Conservation (phyloP, 1,140 invertebrate genomes). For the Gonatopus flavifemur region DNA sequence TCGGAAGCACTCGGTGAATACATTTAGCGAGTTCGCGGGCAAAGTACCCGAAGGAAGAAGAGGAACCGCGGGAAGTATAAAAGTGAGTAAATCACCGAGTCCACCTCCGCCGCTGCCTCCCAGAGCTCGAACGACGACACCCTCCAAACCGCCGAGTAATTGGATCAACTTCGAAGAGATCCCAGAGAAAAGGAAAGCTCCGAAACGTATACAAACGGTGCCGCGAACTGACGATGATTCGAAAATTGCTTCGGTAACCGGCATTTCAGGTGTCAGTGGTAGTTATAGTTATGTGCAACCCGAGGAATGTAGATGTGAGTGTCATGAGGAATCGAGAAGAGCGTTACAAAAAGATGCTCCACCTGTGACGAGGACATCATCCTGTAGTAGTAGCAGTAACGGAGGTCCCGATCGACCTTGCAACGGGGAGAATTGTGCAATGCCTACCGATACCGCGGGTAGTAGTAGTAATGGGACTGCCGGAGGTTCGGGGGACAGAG, state of each 20-base stretch:
- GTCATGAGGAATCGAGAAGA: constrained; percentile 65
- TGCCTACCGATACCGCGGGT: constrained; percentile 20
- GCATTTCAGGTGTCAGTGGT: constrained; percentile 3
- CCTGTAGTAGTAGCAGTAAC: constrained; percentile 31
- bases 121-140: too few species aligned
- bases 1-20: constrained; percentile 40
- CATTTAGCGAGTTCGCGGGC: constrained; percentile 51
- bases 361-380: constrained; percentile 15
- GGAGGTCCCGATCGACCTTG: constrained; percentile 28
- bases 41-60: constrained; percentile 34
- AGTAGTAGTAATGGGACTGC: too few species aligned
- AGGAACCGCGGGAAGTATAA: constrained; percentile 1
- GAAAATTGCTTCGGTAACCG: constrained; percentile 33
- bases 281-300: constrained; percentile 77
- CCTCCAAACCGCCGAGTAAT: constrained; percentile 50
- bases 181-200: constrained; percentile 74
- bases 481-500: constrained; percentile 34
- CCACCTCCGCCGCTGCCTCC: constrained; percentile 59
- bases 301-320: constrained; percentile 80
- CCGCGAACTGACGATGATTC: constrained; percentile 57
- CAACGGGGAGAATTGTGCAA: constrained; percentile 23
- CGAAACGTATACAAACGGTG: constrained; percentile 78
- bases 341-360: constrained; percentile 44
- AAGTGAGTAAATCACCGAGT: constrained; percentile 40
- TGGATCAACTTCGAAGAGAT: constrained; percentile 88